Evolutionary conservation across 2,797 vertebrate genomes (phyloP), one percentile per base, ranked within the genome.

Genomic region (Rhynchotus rufescens): DNA sequence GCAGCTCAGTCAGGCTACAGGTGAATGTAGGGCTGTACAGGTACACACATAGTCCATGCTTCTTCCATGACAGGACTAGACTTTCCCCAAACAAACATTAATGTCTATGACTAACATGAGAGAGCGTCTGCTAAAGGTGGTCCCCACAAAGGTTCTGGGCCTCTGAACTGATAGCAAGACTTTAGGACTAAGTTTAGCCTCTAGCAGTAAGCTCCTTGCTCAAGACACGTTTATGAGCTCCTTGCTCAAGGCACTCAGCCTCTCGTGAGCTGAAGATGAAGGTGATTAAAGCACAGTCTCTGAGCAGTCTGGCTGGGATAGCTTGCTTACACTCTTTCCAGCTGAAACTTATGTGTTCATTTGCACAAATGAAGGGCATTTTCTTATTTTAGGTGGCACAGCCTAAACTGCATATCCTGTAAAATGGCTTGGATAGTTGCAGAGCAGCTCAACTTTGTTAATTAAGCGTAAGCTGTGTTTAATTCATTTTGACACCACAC

Each of bases 401-500:
- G 60, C 22, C 17, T 49, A 44, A 91, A 88, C 34, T 86, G 72
- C 26, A 6, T 56, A 69, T 44, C 93, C 84, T 73, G 51, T 87
- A 78, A 78, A 84, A 88, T 67, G 34, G 60, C 88, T 91, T 90
- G 75, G 62, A 83, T 14, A 67, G 79, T 45, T 78, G 56, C 69
- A 91, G 72, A 25, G 44, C 30, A 80, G 52, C 62, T 45, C 28
- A 89, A 94, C 76, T 95, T 93, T 85, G 68, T 74, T 96, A 91
- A 94, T 94, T 94, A 93, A 93, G 90, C 60, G 66, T 45, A 85
- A 82, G 68, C 5, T 64, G 36, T 49, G 25, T 87, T 84, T 92
- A 91, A 92, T 88, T 96, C 71, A 83, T 71, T 94, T 93, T 90
- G 90, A 92, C 90, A 92, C 88, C 64, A 67, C 5, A 23, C 47